phyloP scores from a whole-genome alignment of 2,797 vertebrate species.

The Cuculus canorus region DNA sequence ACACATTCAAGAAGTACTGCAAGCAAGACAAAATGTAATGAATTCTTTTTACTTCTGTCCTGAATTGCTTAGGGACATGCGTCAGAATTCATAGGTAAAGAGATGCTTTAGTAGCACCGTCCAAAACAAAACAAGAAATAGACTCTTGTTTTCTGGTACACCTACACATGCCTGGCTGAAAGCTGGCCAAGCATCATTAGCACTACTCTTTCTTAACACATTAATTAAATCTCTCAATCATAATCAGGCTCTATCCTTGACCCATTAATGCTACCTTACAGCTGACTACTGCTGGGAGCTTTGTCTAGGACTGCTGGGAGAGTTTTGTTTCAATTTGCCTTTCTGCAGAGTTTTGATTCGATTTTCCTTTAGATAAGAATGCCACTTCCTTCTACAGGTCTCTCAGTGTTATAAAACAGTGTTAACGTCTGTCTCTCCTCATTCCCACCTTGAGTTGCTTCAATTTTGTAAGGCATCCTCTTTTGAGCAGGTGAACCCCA shows the following conservation, averaged over 20 bases:
- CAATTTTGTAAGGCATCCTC: neutral
- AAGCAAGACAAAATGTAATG: neutral
- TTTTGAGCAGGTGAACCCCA: neutral
- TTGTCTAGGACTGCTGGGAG: neutral
- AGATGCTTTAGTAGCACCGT: neutral
- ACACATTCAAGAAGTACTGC: neutral
- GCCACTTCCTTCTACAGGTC: neutral
- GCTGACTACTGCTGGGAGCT: neutral
- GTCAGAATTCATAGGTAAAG: neutral
- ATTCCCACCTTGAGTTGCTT: neutral
- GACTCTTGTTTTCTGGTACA: neutral
- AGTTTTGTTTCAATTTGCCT: neutral
- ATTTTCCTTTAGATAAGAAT: neutral
- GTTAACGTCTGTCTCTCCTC: neutral
- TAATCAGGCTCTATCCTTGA: neutral
- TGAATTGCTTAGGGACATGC: neutral
- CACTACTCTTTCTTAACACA: neutral
- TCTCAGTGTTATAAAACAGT: neutral
- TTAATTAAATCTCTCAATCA: neutral
- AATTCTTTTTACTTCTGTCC: neutral
- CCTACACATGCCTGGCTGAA: neutral
- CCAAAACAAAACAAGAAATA: neutral
- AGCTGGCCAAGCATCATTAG: neutral
- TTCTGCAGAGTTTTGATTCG: neutral
- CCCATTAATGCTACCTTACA: neutral